Conservation (phyloP, 2,888 invertebrate species). For the Pseudeuparius sepicola region DNA sequence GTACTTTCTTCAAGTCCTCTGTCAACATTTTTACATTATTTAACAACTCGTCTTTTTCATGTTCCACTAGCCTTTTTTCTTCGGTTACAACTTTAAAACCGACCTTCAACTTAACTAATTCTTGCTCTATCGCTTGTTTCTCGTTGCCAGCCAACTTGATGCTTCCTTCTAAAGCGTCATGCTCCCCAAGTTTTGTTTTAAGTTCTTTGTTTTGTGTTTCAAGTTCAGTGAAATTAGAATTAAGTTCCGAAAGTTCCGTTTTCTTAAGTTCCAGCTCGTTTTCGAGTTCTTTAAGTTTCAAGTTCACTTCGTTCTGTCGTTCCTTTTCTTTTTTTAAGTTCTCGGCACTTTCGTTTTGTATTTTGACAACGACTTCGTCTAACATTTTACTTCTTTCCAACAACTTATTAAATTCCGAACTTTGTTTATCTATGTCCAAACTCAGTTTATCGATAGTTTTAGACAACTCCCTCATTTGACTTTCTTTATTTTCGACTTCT, state of each 20-base stretch:
- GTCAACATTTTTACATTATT: slow-evolving; percentile 20
- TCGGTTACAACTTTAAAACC: slow-evolving; percentile 14
- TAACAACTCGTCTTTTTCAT: slow-evolving; percentile 18
- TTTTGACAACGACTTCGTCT: slow-evolving; percentile 14
- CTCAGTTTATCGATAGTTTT: slow-evolving; percentile 14
- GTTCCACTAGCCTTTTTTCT: slow-evolving; percentile 14
- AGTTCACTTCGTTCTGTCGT: slow-evolving; percentile 17
- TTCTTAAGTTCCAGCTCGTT: slow-evolving; percentile 15
- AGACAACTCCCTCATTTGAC: slow-evolving; percentile 11
- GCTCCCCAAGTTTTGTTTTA: slow-evolving; percentile 13
- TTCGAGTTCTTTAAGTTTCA: slow-evolving; percentile 18
- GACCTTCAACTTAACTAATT: slow-evolving; percentile 14
- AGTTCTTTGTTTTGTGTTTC: slow-evolving; percentile 14
- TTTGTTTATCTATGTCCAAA: slow-evolving; percentile 18
- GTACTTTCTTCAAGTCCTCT: too few species aligned
- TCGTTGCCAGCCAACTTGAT: slow-evolving; percentile 11
- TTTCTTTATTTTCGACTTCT: slow-evolving; percentile 9
- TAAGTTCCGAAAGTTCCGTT: slow-evolving; percentile 12
- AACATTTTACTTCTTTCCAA: slow-evolving; percentile 17
- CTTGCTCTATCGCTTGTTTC: slow-evolving; percentile 16
- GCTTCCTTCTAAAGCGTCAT: slow-evolving; percentile 15
- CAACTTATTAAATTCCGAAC: slow-evolving; percentile 21
- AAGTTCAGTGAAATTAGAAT: slow-evolving; percentile 12
- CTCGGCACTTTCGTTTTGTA: slow-evolving; percentile 14
- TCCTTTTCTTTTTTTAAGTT: slow-evolving; percentile 22